phyloP scores from a whole-genome alignment of 2,888 invertebrate species.

The Cordylochernes scorpioides region DNA sequence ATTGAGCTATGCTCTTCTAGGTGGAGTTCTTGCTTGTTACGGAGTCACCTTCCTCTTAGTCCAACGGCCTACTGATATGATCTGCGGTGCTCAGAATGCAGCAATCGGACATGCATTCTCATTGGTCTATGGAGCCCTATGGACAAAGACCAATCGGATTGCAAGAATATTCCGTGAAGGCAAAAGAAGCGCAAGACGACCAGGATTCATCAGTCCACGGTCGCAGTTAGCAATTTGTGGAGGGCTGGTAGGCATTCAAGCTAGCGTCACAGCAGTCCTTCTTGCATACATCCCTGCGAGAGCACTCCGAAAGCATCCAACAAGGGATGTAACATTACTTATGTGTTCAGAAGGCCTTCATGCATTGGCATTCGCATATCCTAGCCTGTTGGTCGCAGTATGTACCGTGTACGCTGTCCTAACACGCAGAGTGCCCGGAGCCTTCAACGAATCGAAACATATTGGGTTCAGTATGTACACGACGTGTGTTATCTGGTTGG shows the following conservation, averaged over 20 bases:
- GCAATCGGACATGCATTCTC: slow-evolving; percentile 23
- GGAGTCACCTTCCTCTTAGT: slow-evolving; percentile 23
- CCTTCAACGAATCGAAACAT: slow-evolving; percentile 26
- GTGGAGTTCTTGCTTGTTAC: slow-evolving; percentile 24
- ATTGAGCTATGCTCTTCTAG: slow-evolving; percentile 23
- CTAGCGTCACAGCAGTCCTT: slow-evolving; percentile 63
- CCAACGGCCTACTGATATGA: slow-evolving; percentile 19
- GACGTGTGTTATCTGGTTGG: no score
- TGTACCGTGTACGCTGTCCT: slow-evolving; percentile 25
- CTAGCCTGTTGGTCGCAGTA: slow-evolving; percentile 58
- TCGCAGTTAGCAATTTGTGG: slow-evolving; percentile 25
- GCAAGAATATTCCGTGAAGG: slow-evolving; percentile 18
- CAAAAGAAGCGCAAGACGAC: slow-evolving; percentile 22
- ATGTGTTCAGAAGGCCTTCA: no score
- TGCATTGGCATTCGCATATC: slow-evolving; percentile 47
- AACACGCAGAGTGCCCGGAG: slow-evolving; percentile 25
- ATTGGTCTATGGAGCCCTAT: slow-evolving; percentile 23
- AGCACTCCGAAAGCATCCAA: slow-evolving; percentile 69
- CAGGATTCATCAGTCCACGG: slow-evolving; percentile 25
- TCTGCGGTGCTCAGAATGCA: slow-evolving; percentile 23
- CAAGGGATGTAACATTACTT: slow-evolving; percentile 43
- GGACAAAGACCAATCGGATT: slow-evolving; percentile 23
- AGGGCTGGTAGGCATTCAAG: slow-evolving; percentile 20
- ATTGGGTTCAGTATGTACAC: no score
- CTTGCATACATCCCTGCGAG: slow-evolving; percentile 65